A percentile compares a stretch with the other conserved stretches of the same genome.
phyloP scores from a whole-genome alignment of 2,888 invertebrate species.

The Clusia tigrina region DNA sequence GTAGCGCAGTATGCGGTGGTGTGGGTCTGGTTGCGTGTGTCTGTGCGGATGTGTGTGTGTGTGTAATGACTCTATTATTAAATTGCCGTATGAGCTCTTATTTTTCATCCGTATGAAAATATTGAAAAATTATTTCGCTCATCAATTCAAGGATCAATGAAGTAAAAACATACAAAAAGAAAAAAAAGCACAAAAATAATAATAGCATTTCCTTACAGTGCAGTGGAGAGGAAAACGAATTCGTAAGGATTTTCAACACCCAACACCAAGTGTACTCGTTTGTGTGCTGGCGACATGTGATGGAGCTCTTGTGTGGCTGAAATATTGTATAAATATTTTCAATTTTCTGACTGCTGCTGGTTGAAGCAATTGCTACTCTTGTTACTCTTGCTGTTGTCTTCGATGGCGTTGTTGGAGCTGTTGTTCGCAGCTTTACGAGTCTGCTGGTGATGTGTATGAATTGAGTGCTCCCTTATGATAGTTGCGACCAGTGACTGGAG shows the following conservation, averaged over 20 bases:
- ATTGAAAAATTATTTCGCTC: neutral
- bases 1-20: neutral
- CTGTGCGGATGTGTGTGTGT: slow-evolving; percentile 1
- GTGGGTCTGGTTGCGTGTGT: slow-evolving; percentile 5
- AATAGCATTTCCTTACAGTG: neutral
- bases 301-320: neutral
- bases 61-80: slow-evolving; percentile 7
- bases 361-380: no score
- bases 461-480: no score
- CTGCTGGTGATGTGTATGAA: no score
- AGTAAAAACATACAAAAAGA: neutral
- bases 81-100: neutral
- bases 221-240: neutral
- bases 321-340: neutral
- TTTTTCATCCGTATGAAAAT: neutral
- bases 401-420: neutral
- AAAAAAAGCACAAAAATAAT: neutral
- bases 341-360: neutral
- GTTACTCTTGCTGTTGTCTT: neutral
- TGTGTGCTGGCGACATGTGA: neutral
- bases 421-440: no score
- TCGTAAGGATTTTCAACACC: neutral
- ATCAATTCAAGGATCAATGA: slow-evolving; percentile 10
- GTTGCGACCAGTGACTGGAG: no score
- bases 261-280: neutral